A percentile compares a stretch with the other conserved stretches of the same genome.
These are phyloP conservation scores for Criorhina ranunculi DNA, from an alignment of 2,888 invertebrate species.

Conservation along the genomic window DNA sequence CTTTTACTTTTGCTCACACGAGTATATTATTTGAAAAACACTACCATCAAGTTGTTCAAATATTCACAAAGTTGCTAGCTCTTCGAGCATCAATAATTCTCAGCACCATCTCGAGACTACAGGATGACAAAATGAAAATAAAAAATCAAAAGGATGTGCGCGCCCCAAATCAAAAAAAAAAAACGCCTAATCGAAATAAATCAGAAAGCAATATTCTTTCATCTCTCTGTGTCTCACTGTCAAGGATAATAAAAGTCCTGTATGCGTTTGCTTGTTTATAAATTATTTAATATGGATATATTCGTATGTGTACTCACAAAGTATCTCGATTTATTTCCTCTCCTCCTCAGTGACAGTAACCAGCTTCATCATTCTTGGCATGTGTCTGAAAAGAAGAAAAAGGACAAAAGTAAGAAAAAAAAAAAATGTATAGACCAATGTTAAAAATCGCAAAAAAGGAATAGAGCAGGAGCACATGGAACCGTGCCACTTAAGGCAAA, in stretches of 20 bases:
- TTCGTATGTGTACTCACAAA: conserved; percentile 26
- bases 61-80: conserved; percentile 55
- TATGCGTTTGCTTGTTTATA: conserved; percentile 19
- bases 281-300: conserved; percentile 23
- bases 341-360: conserved; percentile 27
- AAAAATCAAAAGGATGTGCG: conserved; percentile 35
- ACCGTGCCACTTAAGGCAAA: conserved; percentile 33
- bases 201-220: conserved; percentile 42
- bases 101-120: neutral
- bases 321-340: conserved; percentile 50
- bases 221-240: conserved; percentile 8
- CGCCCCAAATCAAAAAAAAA: conserved; percentile 21
- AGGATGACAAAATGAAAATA: conserved; percentile 4
- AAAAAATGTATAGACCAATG: conserved; percentile 14
- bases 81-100: conserved; percentile 49
- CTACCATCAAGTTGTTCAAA: conserved; percentile 28
- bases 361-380: conserved; percentile 59
- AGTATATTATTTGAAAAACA: conserved; percentile 24
- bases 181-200: conserved; percentile 64
- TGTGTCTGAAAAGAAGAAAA: conserved; percentile 53
- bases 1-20: conserved; percentile 13
- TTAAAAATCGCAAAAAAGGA: conserved; percentile 6
- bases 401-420: neutral
- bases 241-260: conserved; percentile 32
- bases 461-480: conserved; percentile 11